These are phyloP conservation scores for Zaprionus lachaisei DNA, from an alignment of 1,140 invertebrate species.

Conservation along the genomic window DNA sequence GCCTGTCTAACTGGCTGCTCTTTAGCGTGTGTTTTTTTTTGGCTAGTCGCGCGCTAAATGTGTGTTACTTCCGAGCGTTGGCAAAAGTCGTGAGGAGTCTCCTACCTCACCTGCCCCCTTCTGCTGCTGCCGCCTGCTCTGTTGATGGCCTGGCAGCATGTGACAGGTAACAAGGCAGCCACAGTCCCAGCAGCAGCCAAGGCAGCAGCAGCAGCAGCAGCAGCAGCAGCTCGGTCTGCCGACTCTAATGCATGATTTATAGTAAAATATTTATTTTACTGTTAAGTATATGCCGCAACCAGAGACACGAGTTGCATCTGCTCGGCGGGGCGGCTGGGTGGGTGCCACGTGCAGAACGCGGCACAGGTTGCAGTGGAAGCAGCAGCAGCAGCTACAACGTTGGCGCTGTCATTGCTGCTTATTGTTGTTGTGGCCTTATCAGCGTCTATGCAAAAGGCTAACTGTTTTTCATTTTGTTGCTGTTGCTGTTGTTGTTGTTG, in stretches of 20 bases:
- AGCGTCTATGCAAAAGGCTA: conserved; percentile 71
- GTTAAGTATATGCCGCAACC: conserved; percentile 73
- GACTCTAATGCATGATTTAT: conserved; percentile 81
- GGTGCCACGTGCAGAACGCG: conserved; percentile 47
- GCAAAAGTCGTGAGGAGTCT: conserved; percentile 44
- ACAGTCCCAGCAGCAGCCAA: neutral
- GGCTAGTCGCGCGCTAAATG: conserved; percentile 77
- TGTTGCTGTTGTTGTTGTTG: conserved; percentile 7
- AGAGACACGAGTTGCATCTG: conserved; percentile 34
- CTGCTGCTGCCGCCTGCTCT: conserved; percentile 3
- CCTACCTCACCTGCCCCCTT: neutral
- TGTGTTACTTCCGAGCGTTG: conserved; percentile 77
- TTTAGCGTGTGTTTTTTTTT: conserved; percentile 51
- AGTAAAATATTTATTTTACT: conserved; percentile 83
- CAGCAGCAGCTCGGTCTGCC: conserved; percentile 34
- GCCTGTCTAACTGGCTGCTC: conserved; percentile 48
- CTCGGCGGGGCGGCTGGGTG: conserved; percentile 40
- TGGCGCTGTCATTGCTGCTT: conserved; percentile 43
- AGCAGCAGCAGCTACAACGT: conserved; percentile 12
- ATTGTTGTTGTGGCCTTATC: conserved; percentile 72
- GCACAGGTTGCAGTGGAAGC: conserved; percentile 61
- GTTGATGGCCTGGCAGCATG: conserved; percentile 61
- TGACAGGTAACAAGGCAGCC: conserved; percentile 70
- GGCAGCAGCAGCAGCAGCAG: neutral
- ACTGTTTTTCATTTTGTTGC: conserved; percentile 49